Percentiles rank a stretch among this genome's conserved stretches.
Evolutionary conservation across 2,888 invertebrate genomes (phyloP).

Genomic region (Dusona sp.): DNA sequence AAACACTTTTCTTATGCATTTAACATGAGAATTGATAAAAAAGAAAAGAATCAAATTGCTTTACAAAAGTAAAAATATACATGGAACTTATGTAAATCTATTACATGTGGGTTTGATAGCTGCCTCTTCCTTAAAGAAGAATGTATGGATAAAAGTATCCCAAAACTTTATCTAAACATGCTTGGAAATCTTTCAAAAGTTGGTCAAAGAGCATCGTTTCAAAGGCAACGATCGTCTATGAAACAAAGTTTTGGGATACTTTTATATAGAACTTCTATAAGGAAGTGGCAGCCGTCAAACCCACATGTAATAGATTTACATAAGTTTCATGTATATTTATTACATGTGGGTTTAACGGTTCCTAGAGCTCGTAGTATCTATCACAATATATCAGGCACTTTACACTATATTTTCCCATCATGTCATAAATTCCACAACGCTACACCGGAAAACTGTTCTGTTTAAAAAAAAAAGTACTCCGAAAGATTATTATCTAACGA

Average conservation of each 20-base stretch:
- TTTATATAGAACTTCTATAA: neutral
- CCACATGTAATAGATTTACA: slow-evolving; percentile 25
- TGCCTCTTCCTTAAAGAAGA: neutral
- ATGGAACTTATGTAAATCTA: slow-evolving; percentile 9
- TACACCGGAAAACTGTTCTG: neutral
- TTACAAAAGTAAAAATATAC: slow-evolving; percentile 9
- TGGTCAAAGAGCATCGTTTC: neutral
- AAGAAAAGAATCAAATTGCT: neutral
- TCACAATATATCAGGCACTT: neutral
- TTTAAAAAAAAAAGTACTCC: neutral
- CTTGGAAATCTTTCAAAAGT: neutral
- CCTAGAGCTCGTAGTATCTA: slow-evolving; percentile 6
- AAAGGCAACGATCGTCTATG: too few relatives aligned
- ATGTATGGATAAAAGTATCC: neutral
- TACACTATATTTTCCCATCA: neutral
- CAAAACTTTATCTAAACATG: neutral
- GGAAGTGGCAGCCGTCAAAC: neutral
- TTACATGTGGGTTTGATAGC: slow-evolving; percentile 12
- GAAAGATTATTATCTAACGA: neutral
- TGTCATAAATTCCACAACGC: neutral
- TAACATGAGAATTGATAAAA: neutral
- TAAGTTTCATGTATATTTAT: slow-evolving; percentile 9
- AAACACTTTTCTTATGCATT: neutral
- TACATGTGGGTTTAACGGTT: slow-evolving; percentile 6
- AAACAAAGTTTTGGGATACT: neutral